Percentiles rank a stretch among this genome's conserved stretches.
phyloP scores from a whole-genome alignment of 35 echinoderm and acorn worm genomes.

The Eucidaris tribuloides region DNA sequence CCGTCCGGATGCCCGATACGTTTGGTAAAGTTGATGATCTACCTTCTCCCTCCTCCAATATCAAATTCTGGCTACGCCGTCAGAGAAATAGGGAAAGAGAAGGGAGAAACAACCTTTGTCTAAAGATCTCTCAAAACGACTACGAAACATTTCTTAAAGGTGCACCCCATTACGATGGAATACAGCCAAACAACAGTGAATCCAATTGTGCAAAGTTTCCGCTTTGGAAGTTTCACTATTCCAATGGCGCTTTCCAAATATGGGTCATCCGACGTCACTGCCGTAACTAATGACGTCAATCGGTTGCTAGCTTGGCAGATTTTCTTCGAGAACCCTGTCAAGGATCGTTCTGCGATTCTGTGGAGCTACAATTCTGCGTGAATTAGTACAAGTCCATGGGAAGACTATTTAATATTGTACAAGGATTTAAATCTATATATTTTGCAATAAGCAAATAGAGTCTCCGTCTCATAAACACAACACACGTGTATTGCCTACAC shows the following conservation, averaged over 20 bases:
- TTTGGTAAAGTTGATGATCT: too few species aligned
- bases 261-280: constrained; percentile 33
- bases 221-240: constrained; percentile 27
- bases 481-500: constrained; percentile 28
- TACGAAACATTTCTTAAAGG: constrained; percentile 11
- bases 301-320: constrained; percentile 34
- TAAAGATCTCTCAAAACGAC: too few species aligned
- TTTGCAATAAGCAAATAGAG: not conserved
- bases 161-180: constrained; percentile 17
- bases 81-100: too few species aligned
- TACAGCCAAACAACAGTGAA: constrained; percentile 19
- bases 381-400: too few species aligned
- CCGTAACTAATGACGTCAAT: constrained; percentile 40
- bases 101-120: too few species aligned
- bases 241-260: constrained; percentile 31
- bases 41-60: too few species aligned
- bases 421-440: not conserved
- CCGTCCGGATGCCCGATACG: too few species aligned
- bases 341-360: constrained; percentile 9
- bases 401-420: not conserved
- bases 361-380: not conserved
- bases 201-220: not conserved
- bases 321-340: constrained; percentile 30
- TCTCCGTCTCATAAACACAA: constrained; percentile 27
- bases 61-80: too few species aligned